Evolutionary conservation across 2,888 invertebrate genomes (phyloP), one percentile per base, ranked within the genome.

Genomic region (Ecdyonurus torrentis): DNA sequence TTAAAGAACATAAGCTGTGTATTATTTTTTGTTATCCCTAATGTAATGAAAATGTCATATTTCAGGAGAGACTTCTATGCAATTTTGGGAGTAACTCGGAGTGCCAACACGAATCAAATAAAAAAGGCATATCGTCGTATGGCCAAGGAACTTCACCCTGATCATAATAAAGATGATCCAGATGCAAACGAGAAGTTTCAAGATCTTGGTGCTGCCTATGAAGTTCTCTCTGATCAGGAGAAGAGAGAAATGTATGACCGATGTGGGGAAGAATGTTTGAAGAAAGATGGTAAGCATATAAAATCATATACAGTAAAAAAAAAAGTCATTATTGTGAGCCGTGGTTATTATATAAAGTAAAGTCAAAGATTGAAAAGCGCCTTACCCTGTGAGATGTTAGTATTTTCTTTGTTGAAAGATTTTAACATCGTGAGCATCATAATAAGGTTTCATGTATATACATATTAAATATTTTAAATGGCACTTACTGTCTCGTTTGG

Each of bases 81-180:
- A 71, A 96, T 97, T 72, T 82, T 98, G 65, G 90, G 90, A 67
- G 86, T 97, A 64, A 78, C 87, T 60, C 86, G 84, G 74, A 84
- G 83, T 70, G 98, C 99, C 20, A 90, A 82, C 70, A 84, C 87
- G 64, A 92, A 98, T 78, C 91, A 96, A 76, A 91, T 99, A 65
- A 99, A 99, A 76, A 97, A 97, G 78, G 96, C 97, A 58, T 99
- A 98, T 76, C 81, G 98, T 72, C 88, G 87, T 71, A 75, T 94
- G 75, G 99, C 99, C 22, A 97, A 94, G 78, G 92, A 95, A 74
- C 77, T 95, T 66, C 99, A 99, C 82, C 99, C 99, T 18, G 99
- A 99, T 72, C 96, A 94, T 74, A 98, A 99, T 75, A 85, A 86
- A 73, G 89, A 90, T 74, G 97, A 99, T 77, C 91, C 94, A 0